Base-by-base conservation (phyloP, 2,888 invertebrate genomes). In the Sycophila texana region DNA sequence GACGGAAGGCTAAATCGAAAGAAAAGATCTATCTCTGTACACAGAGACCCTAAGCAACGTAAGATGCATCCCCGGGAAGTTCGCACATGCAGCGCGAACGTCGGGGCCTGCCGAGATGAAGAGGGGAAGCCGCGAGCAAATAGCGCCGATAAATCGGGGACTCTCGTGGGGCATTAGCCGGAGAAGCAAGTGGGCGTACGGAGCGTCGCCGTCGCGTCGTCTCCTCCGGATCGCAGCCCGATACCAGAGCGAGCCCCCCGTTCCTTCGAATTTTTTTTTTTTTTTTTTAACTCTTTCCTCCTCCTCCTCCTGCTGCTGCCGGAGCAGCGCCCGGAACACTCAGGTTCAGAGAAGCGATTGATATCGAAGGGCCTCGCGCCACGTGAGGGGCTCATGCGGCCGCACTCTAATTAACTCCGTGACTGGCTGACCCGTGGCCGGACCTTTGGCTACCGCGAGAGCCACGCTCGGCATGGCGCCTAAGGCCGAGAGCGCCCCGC, bases 371-470 rank as follows among this genome's bases (percentile, higher is more conserved):
- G 49, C 85, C 86, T 86, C 85, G 85, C 86, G 88, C 86, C 88
- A 88, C 87, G 87, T 87, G 87, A 87, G 86, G 39, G 39, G 66
- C 84, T 75, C 74, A 77, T 84, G 80, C 81, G 74, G 82, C 68
- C 85, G 86, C 87, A 87, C 88, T 89, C 89, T 90, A 90, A 90
- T 90, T 90, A 90, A 90, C 89, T 90, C 89, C 88, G 89, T 89
- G 89, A 89, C 88, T 87, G 87, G 88, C 84, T 89, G 89, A 90
- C 89, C 90, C 86, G 85, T 80, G 81, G 80, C 81, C 82, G 85
- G 85, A 85, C 85, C 87, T 85, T 79, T 82, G 26, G 84, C 83
- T 79, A 84, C 82, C 85, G 85, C 86, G 85, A 26, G 26, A 26
- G 26, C 26, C 26, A 26, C 26, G 81, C 83, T 83, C 18, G 16